A percentile compares a stretch with the other conserved stretches of the same genome.
Conservation (phyloP, 2,113 vertebrate species). For the Progne subis region DNA sequence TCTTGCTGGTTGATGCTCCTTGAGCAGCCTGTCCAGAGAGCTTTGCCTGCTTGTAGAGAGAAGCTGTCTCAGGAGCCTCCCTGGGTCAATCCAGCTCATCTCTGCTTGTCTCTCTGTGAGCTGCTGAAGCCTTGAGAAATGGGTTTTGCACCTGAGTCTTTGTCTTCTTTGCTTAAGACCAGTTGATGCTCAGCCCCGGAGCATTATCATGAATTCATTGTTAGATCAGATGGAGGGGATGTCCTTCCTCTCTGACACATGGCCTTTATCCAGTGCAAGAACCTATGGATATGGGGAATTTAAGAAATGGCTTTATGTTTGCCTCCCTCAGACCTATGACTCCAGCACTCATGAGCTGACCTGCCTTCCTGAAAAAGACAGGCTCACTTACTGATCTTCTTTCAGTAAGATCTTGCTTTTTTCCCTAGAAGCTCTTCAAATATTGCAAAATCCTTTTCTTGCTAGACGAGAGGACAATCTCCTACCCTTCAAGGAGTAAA, state of each 20-base stretch:
- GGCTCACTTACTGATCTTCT: not conserved
- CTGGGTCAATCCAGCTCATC: not conserved
- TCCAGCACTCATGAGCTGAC: not conserved
- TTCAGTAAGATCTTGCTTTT: not conserved
- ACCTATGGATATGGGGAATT: not conserved
- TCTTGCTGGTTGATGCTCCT: not conserved
- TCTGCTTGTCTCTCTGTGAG: not conserved
- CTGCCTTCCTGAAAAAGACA: not conserved
- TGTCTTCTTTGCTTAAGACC: not conserved
- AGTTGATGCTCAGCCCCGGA: not conserved
- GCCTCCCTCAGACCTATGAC: not conserved
- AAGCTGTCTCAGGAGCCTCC: not conserved
- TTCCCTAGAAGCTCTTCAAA: not conserved
- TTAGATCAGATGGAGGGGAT: not conserved
- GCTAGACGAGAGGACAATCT: not conserved
- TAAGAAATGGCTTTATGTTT: not conserved
- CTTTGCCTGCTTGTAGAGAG: not conserved
- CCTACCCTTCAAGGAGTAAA: not conserved
- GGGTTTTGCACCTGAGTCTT: not conserved
- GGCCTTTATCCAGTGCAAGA: not conserved
- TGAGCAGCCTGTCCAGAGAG: not conserved
- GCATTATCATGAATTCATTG: not conserved
- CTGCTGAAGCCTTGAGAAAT: not conserved
- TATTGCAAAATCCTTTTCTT: not conserved
- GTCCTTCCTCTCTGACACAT: not conserved